phyloP scores from a whole-genome alignment of 2,797 vertebrate species.

The Streptopelia turtur region DNA sequence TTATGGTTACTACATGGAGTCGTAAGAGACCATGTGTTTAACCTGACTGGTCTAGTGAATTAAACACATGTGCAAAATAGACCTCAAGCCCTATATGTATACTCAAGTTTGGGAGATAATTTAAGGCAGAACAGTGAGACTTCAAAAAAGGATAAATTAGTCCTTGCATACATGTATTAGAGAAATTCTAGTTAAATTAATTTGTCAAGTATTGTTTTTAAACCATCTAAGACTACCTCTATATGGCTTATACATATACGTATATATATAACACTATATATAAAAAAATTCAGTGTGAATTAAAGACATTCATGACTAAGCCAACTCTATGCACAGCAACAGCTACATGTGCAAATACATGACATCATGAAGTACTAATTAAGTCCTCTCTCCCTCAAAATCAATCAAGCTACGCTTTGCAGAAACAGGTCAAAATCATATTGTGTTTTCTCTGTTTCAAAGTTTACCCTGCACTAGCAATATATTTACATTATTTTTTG shows the following conservation, averaged over 20 bases:
- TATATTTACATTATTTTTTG: not conserved
- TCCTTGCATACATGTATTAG: not conserved
- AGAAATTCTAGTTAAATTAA: not conserved
- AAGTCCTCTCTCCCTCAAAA: not conserved
- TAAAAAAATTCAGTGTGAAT: not conserved
- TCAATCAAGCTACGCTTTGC: not conserved
- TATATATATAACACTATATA: not conserved
- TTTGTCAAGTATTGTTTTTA: not conserved
- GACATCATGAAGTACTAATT: not conserved
- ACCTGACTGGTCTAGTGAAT: not conserved
- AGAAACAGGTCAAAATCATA: not conserved
- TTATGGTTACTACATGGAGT: not conserved
- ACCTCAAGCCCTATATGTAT: not conserved
- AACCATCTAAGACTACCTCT: not conserved
- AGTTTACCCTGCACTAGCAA: not conserved
- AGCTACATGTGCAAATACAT: not conserved
- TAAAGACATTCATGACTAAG: not conserved
- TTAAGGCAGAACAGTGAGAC: not conserved
- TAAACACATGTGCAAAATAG: not conserved
- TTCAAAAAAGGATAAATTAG: not conserved
- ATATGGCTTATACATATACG: not conserved
- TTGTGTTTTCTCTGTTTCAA: not conserved
- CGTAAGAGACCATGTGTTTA: not conserved
- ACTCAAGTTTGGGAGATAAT: not conserved
- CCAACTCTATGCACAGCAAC: not conserved